Base-by-base conservation (phyloP, 2,113 vertebrate species). In the Malurus cyaneus region DNA sequence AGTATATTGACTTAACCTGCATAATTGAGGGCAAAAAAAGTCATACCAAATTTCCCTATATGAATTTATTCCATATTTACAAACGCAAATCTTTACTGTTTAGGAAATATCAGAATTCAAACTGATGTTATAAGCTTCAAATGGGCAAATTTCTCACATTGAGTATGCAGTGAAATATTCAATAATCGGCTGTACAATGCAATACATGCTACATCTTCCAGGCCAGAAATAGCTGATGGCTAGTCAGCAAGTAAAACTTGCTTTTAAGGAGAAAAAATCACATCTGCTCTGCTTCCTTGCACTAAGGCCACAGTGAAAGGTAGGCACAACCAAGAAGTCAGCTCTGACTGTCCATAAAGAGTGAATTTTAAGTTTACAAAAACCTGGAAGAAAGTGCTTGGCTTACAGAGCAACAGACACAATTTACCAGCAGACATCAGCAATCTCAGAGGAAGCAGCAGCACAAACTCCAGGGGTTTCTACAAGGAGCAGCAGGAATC, bases 31-130 rank as follows among this genome's bases (percentile, higher is more conserved):
- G 80, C 28, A 85, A 32, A 79, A 89, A 86, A 15, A 62, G 34
- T 70, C 57, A 78, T 20, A 44, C 13, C 11, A 89, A 76, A 76
- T 96, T 92, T 92, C 82, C 74, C 64, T 94, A 73, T 83, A 66
- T 89, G 46, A 88, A 90, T 96, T 95, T 74, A 34, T 61, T 34
- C 39, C 5, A 47, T 80, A 47, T 60, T 65, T 83, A 88, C 8
- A 42, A 66, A 52, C 36, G 3, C 42, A 86, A 73, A 49, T 42
- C 41, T 52, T 72, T 11, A 64, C 41, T 47, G 7, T 42, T 80
- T 59, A 60, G 34, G 31, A 91, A 86, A 65, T 52, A 86, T 6
- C 44, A 72, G 53, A 50, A 56, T 60, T 39, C 5, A 10, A 94
- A 52, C 15, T 56, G 53, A 31, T 32, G 14, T 76, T 39, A 71